Conservation (phyloP, 2,888 invertebrate genomes). For the Girardia tigrina region DNA sequence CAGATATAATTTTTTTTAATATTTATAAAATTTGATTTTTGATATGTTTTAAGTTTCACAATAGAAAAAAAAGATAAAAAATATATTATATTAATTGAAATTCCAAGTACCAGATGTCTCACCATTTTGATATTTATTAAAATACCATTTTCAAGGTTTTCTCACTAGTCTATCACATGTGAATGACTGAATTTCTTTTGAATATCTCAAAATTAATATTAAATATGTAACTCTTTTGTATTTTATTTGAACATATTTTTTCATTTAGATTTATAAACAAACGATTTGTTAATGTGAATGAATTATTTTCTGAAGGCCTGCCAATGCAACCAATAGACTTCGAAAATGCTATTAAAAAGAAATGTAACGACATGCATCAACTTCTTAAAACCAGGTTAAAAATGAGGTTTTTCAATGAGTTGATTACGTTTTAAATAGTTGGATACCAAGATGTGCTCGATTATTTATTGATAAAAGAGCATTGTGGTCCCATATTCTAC, state of each 20-base stretch:
- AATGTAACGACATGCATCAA: constrained; percentile 56
- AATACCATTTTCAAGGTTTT: no score
- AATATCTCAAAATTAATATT: no score
- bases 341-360: constrained; percentile 48
- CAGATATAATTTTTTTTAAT: no score
- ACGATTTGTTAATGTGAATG: constrained; percentile 58
- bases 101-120: no score
- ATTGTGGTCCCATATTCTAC: constrained; percentile 64
- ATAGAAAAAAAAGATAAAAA: no score
- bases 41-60: no score
- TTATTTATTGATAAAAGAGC: constrained; percentile 63
- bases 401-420: not conserved
- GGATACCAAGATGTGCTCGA: constrained; percentile 71
- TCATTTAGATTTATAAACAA: constrained; percentile 53
- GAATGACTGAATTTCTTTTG: no score
- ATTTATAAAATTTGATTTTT: no score
- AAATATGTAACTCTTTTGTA: no score
- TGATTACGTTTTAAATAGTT: constrained; percentile 50
- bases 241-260: not conserved
- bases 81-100: no score
- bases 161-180: no score
- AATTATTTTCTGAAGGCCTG: constrained; percentile 56
- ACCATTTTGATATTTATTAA: no score
- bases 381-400: constrained; percentile 53
- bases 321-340: constrained; percentile 60